Evolutionary conservation across 2,113 vertebrate species (phyloP), one percentile per base, ranked within the genome.

Genomic region (Oreochromis spilurus): DNA sequence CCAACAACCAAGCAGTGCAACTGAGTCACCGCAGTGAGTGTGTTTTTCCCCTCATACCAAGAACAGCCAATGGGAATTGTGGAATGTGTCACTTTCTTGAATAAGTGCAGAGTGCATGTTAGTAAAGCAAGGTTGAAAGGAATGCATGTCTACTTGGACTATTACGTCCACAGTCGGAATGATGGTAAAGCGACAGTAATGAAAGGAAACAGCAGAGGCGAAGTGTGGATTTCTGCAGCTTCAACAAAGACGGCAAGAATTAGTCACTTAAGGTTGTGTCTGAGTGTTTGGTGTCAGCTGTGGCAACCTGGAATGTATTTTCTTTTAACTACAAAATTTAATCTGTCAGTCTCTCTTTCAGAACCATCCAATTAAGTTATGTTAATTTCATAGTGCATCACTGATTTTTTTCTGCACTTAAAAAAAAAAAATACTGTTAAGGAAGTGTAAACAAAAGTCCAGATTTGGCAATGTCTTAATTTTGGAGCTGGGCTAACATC

Each of bases 401-500:
- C 16, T 84, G 45, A 65, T 84, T 24, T 60, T 84, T 60, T 75
- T 50, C 50, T 31, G 70, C 87, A 89, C 82, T 77, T 84, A 84
- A 53, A 87, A 91, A 84, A 53, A 87, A 91, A 21, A 90, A 96
- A 96, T 95, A 96, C 95, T 96, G 94, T 89, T 58, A 89, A 89
- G 50, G 82, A 94, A 91, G 79, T 82, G 88, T 94, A 93, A 95
- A 94, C 91, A 88, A 81, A 93, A 85, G n/a, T 87, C 85, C 36
- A 81, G 85, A 94, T 95, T 96, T 96, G 95, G 95, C 96, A 94
- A 96, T 77, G 83, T 82, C 40, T 83, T 81, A 80, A 88, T 88
- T 89, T 89, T 60, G 87, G 85, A 75, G 58, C 9, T 85, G 75
- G 12, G 72, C 70, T 72, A 81, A 93, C 75, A 84, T 60, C 79